Evolutionary conservation across 2,113 vertebrate genomes (phyloP).

Genomic region (Enhydra lutris): DNA sequence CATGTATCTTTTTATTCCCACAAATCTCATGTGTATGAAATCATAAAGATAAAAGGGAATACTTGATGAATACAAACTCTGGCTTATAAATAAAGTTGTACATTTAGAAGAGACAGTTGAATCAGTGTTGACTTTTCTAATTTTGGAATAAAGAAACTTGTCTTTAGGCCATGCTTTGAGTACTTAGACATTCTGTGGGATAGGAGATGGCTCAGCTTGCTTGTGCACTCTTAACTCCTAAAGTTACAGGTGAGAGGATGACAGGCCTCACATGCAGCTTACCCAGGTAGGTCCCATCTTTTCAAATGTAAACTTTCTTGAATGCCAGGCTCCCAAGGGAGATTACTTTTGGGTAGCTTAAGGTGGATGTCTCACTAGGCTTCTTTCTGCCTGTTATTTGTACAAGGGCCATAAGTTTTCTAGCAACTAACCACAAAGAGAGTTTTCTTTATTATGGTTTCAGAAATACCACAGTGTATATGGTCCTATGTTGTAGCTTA

Average conservation of each 20-base stretch:
- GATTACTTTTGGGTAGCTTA: not conserved
- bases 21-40: not conserved
- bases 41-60: not conserved
- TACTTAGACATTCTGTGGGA: not conserved
- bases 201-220: not conserved
- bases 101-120: not conserved
- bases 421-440: not conserved
- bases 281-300: not conserved
- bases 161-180: not conserved
- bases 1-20: not conserved
- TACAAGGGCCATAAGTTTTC: conserved; percentile 13
- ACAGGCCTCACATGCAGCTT: not conserved
- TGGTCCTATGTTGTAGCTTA: not conserved
- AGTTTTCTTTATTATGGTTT: conserved; percentile 23
- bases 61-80: not conserved
- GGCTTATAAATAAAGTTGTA: not conserved
- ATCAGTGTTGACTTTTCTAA: not conserved
- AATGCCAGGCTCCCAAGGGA: not conserved
- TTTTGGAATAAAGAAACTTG: conserved; percentile 35
- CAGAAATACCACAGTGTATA: not conserved
- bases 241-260: not conserved
- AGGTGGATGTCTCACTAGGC: not conserved
- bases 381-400: not conserved
- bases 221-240: not conserved
- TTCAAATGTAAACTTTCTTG: not conserved